Base-by-base conservation (phyloP, 2,113 vertebrate species). In the Meles meles region DNA sequence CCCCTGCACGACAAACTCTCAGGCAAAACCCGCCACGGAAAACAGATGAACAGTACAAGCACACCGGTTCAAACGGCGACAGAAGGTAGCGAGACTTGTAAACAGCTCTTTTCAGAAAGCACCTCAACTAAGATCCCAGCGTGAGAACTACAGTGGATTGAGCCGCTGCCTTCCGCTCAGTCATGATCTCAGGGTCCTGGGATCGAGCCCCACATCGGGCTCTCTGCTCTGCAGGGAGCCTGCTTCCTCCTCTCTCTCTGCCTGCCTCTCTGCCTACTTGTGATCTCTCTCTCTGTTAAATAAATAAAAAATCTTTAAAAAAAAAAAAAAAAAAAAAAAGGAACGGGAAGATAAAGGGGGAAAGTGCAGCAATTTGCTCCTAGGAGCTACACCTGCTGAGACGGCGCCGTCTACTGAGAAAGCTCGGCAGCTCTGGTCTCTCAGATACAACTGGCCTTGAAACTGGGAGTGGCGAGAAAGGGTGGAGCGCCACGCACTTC, bases 11-110 rank as follows among this genome's bases (percentile, higher is more conserved):
- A 47, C 61, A 29, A 96, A 94, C 52, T 93, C 77, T 77, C 63
- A 93, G 31, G 61, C 37, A 96, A 96, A 94, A 67, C 3, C 34
- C 67, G 91, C 82, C 23, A 91, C 3, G 71, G 79, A 93, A 93
- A 96, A 94, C 69, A 88, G 27, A 85, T 57, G 57, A 81, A 92
- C 49, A 42, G 57, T 39, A 12, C 47, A 77, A 80, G 17, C 76
- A 8, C 39, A 57, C 82, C 91, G 55, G 42, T 86, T 94, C 31
- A 95, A 94, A 42, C 14, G 92, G 39, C 57, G n/a, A 94, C 6
- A 47, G 57, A 94, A 91, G 37, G 71, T 5, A 82, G 91, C 52
- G 86, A 71, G 39, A 83, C 34, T 61, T 27, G 82, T 17, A 74
- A 77, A 83, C 42, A 63, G 14, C 20, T 63, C 44, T 67, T 72